Percentiles rank a stretch among this genome's conserved stretches.
These are phyloP conservation scores for Brachypteracias leptosomus DNA, from an alignment of 2,113 vertebrate species.

Conservation along the genomic window DNA sequence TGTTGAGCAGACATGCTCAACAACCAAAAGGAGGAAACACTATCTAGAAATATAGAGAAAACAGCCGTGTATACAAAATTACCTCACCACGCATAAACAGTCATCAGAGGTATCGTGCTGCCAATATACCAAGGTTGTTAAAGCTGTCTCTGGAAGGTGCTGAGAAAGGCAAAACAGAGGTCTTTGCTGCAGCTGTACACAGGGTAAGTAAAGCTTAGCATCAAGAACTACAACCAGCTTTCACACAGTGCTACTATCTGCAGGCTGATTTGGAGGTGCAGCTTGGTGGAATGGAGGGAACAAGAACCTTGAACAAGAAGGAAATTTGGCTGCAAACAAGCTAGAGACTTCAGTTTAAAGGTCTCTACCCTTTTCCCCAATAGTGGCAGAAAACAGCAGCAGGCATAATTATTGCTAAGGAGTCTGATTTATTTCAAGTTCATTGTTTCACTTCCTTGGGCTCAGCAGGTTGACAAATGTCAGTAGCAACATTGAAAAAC, in stretches of 20 bases:
- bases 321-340: background rate
- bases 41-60: background rate
- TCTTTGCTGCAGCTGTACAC: background rate
- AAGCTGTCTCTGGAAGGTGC: background rate
- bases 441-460: background rate
- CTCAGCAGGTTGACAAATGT: background rate
- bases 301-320: background rate
- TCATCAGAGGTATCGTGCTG: background rate
- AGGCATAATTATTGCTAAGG: background rate
- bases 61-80: background rate
- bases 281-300: background rate
- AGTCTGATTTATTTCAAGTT: background rate
- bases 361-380: background rate
- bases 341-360: background rate
- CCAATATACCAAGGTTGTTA: accelerated
- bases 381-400: background rate
- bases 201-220: background rate
- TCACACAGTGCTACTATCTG: background rate
- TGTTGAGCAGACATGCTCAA: background rate
- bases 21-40: background rate
- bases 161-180: background rate
- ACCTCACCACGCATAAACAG: background rate
- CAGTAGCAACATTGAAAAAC: background rate
- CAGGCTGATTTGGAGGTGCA: background rate
- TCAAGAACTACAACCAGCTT: background rate